Base-by-base conservation (phyloP, 2,888 invertebrate species). In the Leucophenga maculata region DNA sequence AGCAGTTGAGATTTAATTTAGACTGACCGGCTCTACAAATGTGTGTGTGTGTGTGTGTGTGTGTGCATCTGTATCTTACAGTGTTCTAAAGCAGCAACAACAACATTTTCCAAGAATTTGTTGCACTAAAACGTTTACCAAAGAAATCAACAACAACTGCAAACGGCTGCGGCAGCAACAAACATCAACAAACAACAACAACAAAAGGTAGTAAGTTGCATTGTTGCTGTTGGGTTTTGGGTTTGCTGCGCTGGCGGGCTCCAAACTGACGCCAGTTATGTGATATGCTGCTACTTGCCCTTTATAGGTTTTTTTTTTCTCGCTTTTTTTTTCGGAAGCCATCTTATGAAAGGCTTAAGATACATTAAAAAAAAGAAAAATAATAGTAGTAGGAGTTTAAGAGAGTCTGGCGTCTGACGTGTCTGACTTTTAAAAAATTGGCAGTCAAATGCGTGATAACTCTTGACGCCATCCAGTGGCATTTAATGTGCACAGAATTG, bases 301-400 rank as follows among this genome's bases (percentile, higher is more conserved):
- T 50, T 50, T 50, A 18, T 50, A 50, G 8, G 39, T 39, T 39
- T 39, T 11, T 39, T 39, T 39, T 39, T 39, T 39, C 8, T 39
- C 8, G 8, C 8, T 39, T 1, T 11, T 39, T 39, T 39, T 39
- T 39, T 11, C 39, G 11, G 39, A 39, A 39, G 59, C 46, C 80
- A n/a, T 26, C 31, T 22, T 13, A 32, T 32, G 16, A 16, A 32
- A 16, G 32, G 8, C n/a, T n/a, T 57, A 31, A 18, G 57, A 20
- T 14, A 60, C 22, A 26, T 26, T n/a, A 26, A 22, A 32, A 20
- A n/a, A n/a, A n/a, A n/a, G n/a, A n/a, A n/a, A n/a, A n/a, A n/a
- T n/a, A n/a, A n/a, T n/a, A 26, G 50, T 13, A 54, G 54, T 48
- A 76, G 62, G n/a, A 46, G 46, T 39, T 39, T 39, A 39, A 39